Conservation (phyloP, 2,113 vertebrate species). For the Phoxinus phoxinus region DNA sequence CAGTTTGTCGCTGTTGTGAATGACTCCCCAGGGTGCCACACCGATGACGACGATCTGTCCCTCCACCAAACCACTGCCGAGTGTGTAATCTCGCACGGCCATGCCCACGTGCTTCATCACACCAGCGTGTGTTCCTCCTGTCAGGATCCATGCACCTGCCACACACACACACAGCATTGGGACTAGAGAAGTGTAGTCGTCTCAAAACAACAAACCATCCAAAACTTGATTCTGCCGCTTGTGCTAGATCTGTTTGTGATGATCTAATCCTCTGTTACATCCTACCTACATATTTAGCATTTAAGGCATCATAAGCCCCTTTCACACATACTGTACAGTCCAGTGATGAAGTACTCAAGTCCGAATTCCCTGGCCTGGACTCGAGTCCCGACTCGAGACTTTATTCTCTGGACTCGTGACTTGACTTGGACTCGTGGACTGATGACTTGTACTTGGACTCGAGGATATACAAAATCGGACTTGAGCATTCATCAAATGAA, state of each 20-base stretch:
- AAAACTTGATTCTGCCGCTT: neutral
- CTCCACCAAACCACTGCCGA: conserved; percentile 79
- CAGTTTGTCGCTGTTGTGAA: conserved; percentile 85
- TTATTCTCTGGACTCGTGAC: too few relatives aligned
- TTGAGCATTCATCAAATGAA: too few relatives aligned
- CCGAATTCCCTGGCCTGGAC: too few relatives aligned
- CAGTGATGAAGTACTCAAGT: too few relatives aligned
- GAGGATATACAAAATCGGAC: too few relatives aligned
- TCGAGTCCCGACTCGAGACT: too few relatives aligned
- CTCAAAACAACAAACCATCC: neutral
- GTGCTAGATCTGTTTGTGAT: neutral
- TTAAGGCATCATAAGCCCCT: too few relatives aligned
- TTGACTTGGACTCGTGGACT: too few relatives aligned
- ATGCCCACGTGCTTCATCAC: conserved; percentile 98
- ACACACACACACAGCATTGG: conserved; percentile 38
- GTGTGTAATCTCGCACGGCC: conserved; percentile 85
- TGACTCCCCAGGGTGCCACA: conserved; percentile 91
- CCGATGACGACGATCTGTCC: conserved; percentile 87
- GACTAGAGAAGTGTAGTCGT: neutral
- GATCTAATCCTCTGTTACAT: neutral
- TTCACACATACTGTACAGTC: too few relatives aligned
- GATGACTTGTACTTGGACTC: too few relatives aligned
- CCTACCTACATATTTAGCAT: too few relatives aligned
- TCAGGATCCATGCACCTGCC: conserved; percentile 96
- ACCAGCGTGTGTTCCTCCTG: conserved; percentile 88